Conservation (phyloP, 2,797 vertebrate species). For the Sebastes itinus region DNA sequence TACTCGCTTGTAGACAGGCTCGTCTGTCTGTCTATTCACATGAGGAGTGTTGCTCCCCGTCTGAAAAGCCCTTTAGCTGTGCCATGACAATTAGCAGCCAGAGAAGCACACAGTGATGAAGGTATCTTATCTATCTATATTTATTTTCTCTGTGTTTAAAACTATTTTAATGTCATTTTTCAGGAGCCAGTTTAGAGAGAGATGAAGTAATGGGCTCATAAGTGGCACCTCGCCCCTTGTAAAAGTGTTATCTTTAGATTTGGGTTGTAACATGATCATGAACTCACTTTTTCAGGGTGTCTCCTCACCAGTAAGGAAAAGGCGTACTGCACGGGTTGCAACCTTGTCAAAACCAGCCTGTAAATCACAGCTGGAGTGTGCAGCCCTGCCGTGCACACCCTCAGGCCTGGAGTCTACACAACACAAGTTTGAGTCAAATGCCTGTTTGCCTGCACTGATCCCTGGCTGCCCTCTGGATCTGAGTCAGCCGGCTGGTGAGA, state of each 20-base stretch:
- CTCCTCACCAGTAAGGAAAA: conserved; percentile 55
- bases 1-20: too few species aligned
- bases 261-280: conserved; percentile 51
- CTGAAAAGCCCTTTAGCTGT: background rate
- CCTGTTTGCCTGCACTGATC: conserved; percentile 31
- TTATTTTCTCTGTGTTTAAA: background rate
- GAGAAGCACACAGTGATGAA: background rate
- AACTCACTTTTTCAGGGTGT: conserved; percentile 43
- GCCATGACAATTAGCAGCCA: background rate
- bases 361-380: conserved; percentile 72
- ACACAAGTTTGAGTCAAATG: conserved; percentile 45
- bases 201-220: background rate
- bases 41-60: too few species aligned
- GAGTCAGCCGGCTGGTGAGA: conserved; percentile 61
- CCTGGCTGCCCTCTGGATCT: conserved; percentile 63
- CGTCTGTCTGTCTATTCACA: too few species aligned
- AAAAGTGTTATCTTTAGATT: conserved; percentile 46
- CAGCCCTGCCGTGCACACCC: conserved; percentile 42
- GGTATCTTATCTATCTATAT: background rate
- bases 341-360: conserved; percentile 67
- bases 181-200: background rate
- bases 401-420: conserved; percentile 16
- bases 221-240: background rate
- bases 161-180: background rate
- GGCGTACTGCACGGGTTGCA: conserved; percentile 43